phyloP scores from a whole-genome alignment of 2,113 vertebrate genomes.

The Hydrolagus affinis region DNA sequence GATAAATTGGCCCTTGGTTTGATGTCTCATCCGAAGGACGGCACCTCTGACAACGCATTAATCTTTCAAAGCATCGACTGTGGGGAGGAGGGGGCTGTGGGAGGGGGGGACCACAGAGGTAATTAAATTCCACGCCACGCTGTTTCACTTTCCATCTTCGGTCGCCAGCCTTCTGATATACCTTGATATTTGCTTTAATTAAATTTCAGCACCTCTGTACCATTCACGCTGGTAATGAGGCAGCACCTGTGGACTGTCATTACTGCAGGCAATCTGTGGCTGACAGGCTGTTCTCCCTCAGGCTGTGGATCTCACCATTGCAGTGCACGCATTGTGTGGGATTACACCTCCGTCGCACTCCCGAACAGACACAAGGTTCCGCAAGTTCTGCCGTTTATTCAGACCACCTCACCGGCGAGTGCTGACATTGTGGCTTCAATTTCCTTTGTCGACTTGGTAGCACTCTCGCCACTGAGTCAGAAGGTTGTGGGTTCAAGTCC shows the following conservation, averaged over 20 bases:
- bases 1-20: no score
- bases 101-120: not conserved
- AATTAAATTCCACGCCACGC: not conserved
- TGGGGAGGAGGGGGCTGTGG: no score
- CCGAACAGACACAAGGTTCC: slow-evolving; percentile 8
- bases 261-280: not conserved
- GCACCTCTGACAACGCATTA: no score
- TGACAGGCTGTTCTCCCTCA: not conserved
- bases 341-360: not conserved
- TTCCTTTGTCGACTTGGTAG: not conserved
- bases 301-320: not conserved
- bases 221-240: slow-evolving; percentile 1
- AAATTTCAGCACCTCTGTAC: not conserved
- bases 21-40: no score
- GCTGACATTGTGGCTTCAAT: not conserved
- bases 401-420: not conserved
- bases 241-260: slow-evolving; percentile 7
- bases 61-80: no score
- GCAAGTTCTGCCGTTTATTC: not conserved
- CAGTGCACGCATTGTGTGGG: not conserved
- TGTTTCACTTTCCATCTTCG: not conserved
- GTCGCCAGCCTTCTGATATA: not conserved
- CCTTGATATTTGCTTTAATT: slow-evolving; percentile 2
- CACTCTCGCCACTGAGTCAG: not conserved
- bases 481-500: no score